These are phyloP conservation scores for Rhinatrema bivittatum DNA, from an alignment of 2,797 vertebrate species.

Conservation along the genomic window DNA sequence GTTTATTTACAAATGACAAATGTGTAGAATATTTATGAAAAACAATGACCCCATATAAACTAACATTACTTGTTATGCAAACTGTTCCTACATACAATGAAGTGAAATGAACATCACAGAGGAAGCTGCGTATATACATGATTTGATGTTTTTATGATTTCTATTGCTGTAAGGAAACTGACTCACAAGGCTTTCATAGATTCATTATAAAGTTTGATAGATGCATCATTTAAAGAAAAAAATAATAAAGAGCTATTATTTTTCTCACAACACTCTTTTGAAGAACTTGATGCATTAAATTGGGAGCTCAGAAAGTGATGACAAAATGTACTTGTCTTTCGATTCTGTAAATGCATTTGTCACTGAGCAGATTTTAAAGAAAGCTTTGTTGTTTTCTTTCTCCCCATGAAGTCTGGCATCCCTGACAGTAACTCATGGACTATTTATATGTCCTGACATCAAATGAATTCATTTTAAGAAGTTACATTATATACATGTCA, in stretches of 20 bases:
- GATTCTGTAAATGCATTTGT: slow-evolving; percentile 1
- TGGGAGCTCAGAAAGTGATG: not conserved
- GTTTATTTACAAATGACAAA: too few relatives aligned
- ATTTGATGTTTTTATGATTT: slow-evolving; percentile 29
- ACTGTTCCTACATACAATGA: too few relatives aligned
- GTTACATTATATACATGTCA: slow-evolving; percentile 8
- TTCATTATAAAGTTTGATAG: too few relatives aligned
- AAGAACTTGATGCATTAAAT: not conserved
- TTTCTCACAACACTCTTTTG: not conserved
- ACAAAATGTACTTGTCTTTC: not conserved
- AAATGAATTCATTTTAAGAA: slow-evolving; percentile 12
- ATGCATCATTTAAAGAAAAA: too few relatives aligned
- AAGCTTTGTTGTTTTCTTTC: slow-evolving; percentile 5
- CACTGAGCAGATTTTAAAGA: not conserved
- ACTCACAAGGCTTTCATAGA: too few relatives aligned
- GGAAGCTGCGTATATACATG: slow-evolving; percentile 29
- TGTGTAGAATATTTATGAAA: too few relatives aligned
- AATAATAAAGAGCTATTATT: not conserved
- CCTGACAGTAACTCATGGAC: slow-evolving; percentile 17
- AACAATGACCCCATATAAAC: too few relatives aligned
- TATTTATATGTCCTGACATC: slow-evolving; percentile 10
- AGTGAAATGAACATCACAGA: slow-evolving; percentile 38
- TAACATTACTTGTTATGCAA: too few relatives aligned
- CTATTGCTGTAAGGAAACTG: too few relatives aligned
- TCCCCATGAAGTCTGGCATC: too few relatives aligned